A percentile compares a stretch with the other conserved stretches of the same genome.
Conservation (phyloP, 2,797 vertebrate species). For the Anguilla anguilla region DNA sequence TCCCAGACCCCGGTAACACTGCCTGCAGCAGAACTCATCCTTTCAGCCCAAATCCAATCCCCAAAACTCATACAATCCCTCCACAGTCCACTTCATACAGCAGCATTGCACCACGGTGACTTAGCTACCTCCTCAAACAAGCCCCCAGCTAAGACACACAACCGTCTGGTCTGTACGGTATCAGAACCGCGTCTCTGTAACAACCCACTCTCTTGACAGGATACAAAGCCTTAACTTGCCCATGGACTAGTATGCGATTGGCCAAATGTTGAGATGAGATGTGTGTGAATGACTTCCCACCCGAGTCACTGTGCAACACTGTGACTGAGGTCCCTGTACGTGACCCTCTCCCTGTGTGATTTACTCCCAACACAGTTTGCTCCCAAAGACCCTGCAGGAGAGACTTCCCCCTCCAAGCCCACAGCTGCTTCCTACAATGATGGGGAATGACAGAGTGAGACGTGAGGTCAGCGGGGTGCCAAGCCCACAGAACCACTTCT, state of each 20-base stretch:
- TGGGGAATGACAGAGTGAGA: background rate
- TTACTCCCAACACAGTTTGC: background rate
- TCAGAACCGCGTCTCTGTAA: background rate
- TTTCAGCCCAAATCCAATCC: background rate
- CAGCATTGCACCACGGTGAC: background rate
- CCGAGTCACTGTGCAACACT: background rate
- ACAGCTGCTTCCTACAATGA: background rate
- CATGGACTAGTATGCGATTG: background rate
- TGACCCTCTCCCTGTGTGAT: background rate
- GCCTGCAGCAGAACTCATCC: background rate
- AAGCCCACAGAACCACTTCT: background rate
- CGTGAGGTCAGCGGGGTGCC: background rate
- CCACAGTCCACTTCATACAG: background rate
- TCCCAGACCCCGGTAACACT: background rate
- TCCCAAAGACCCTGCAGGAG: background rate
- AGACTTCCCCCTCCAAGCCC: background rate
- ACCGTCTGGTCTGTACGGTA: background rate
- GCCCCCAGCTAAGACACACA: background rate
- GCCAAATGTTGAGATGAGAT: background rate
- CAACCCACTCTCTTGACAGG: background rate
- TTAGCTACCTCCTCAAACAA: background rate
- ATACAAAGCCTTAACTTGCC: background rate
- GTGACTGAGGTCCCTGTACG: background rate
- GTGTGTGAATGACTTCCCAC: background rate
- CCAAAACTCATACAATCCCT: background rate